A percentile compares a stretch with the other conserved stretches of the same genome.
Conservation (phyloP, 2,113 vertebrate genomes). For the Calyptomena viridis region DNA sequence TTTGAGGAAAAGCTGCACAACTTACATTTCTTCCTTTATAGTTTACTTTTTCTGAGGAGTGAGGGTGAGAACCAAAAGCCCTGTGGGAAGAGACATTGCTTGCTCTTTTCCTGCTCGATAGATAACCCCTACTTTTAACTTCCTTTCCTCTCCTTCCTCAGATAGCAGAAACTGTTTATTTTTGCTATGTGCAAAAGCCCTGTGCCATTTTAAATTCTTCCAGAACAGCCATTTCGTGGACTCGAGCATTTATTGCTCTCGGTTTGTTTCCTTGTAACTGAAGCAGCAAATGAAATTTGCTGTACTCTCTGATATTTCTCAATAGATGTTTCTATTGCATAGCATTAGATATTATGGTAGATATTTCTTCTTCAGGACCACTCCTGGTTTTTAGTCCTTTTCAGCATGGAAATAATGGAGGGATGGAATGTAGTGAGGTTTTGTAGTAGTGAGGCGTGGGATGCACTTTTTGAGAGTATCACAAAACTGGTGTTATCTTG, state of each 20-base stretch:
- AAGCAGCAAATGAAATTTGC: not conserved
- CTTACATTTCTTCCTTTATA: not conserved
- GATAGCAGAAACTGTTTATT: conserved; percentile 23
- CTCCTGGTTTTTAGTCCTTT: conserved; percentile 8
- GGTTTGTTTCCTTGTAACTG: not conserved
- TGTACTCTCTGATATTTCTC: not conserved
- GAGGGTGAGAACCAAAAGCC: not conserved
- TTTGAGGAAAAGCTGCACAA: not conserved
- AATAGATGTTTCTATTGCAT: not conserved
- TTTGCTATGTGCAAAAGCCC: not conserved
- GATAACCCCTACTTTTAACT: conserved; percentile 33
- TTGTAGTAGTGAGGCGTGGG: not conserved
- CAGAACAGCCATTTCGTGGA: conserved; percentile 44
- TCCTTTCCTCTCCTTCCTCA: conserved; percentile 11
- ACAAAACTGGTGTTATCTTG: not conserved
- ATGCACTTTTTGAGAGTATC: not conserved
- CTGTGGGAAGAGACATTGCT: not conserved
- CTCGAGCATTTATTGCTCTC: not conserved
- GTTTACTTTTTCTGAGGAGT: not conserved
- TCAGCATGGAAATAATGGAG: not conserved
- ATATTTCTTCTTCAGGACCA: not conserved
- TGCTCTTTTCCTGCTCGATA: not conserved
- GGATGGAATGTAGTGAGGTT: not conserved
- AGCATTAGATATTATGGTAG: not conserved
- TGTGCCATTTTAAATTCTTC: conserved; percentile 49